Conservation (phyloP, 1,140 invertebrate species). For the Chionoecetes opilio region DNA sequence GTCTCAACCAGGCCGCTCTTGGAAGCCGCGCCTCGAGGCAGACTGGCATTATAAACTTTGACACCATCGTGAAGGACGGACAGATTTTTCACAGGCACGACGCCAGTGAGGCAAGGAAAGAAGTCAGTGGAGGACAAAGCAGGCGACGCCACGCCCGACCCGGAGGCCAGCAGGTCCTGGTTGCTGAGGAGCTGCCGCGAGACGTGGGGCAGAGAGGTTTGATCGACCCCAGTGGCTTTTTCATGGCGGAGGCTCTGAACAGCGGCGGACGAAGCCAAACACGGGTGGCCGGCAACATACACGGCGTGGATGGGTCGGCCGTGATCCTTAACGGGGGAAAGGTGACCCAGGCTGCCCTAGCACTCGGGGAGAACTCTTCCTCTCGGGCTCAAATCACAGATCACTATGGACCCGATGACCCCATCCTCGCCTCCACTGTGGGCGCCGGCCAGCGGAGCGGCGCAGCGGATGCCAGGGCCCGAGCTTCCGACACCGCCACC, state of each 20-base stretch:
- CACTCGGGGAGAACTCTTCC: constrained; percentile 41
- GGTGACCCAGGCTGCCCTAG: constrained; percentile 34
- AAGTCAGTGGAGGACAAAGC: constrained; percentile 42
- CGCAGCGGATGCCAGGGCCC: constrained; percentile 48
- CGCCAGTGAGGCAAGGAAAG: neutral
- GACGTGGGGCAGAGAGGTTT: neutral
- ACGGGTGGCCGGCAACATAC: constrained; percentile 49
- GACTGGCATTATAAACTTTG: constrained; percentile 39
- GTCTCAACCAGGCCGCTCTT: neutral
- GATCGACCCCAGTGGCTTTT: neutral
- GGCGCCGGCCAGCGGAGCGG: constrained; percentile 43
- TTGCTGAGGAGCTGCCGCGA: neutral
- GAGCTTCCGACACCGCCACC: neutral
- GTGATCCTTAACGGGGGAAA: neutral
- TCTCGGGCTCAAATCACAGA: constrained; percentile 39
- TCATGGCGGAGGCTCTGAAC: constrained; percentile 43
- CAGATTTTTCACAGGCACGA: constrained; percentile 71
- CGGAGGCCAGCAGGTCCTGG: neutral
- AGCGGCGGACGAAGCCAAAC: constrained; percentile 44
- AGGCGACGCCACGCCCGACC: constrained; percentile 49
- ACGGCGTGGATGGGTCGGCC: constrained; percentile 44
- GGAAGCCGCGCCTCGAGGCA: neutral
- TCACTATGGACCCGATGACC: neutral
- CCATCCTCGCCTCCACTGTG: constrained; percentile 40
- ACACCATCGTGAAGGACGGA: constrained; percentile 74